Conservation (phyloP, 2,888 invertebrate species). For the Drosophila gaucha region DNA sequence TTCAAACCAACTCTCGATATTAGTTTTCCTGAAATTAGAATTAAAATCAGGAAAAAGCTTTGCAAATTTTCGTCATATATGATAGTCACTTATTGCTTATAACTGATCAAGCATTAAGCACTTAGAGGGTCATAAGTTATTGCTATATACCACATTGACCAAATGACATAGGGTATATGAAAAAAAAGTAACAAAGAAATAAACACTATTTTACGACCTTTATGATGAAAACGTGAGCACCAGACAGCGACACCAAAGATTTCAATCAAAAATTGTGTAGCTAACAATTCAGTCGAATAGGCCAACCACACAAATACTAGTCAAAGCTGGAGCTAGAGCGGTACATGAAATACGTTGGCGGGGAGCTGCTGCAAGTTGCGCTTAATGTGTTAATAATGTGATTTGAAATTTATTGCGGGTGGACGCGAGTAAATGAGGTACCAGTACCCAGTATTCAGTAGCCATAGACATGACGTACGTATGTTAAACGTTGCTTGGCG, state of each 20-base stretch:
- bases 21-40: too few species aligned
- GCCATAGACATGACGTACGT: constrained; percentile 9
- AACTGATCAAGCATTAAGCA: too few species aligned
- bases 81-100: too few species aligned
- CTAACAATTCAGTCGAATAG: constrained; percentile 24
- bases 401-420: constrained; percentile 77
- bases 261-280: constrained; percentile 76
- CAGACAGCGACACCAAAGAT: constrained; percentile 56
- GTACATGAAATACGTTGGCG: constrained; percentile 1
- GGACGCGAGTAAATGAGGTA: constrained; percentile 70
- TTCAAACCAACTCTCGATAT: too few species aligned
- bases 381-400: constrained; percentile 77
- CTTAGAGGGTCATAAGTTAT: too few species aligned
- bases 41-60: too few species aligned
- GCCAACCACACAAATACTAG: constrained; percentile 16
- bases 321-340: not conserved
- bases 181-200: constrained; percentile 51
- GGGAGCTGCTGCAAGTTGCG: constrained; percentile 51
- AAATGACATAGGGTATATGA: constrained; percentile 2
- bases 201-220: constrained; percentile 61
- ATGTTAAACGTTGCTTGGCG: constrained; percentile 38
- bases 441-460: constrained; percentile 32
- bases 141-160: not conserved
- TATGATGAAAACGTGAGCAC: constrained; percentile 65
- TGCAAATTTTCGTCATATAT: too few species aligned